phyloP scores from a whole-genome alignment of 2,888 invertebrate species.

The Blastobasis lacticolella region DNA sequence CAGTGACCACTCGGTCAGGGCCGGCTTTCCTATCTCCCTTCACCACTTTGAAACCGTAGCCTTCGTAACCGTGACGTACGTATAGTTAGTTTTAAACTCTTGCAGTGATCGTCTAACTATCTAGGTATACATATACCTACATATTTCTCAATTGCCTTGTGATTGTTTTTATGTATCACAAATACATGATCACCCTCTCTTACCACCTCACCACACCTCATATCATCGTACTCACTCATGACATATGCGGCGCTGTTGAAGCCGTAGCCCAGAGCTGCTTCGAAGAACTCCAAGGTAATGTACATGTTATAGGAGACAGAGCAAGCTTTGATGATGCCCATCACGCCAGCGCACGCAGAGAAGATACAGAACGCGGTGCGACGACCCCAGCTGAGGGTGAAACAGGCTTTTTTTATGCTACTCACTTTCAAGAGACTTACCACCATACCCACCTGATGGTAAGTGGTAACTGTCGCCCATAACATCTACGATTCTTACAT shows the following conservation, averaged over 20 bases:
- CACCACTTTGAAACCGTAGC: no score
- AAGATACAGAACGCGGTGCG: constrained; percentile 69
- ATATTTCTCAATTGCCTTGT: not conserved
- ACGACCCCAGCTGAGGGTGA: constrained; percentile 62
- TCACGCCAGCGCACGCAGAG: constrained; percentile 55
- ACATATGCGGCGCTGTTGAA: constrained; percentile 71
- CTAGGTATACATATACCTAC: not conserved
- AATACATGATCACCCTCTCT: no score
- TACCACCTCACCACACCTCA: not conserved
- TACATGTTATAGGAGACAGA: constrained; percentile 72
- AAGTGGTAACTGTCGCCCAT: no score
- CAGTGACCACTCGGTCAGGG: no score
- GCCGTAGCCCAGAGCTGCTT: constrained; percentile 71
- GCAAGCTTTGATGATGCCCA: constrained; percentile 70
- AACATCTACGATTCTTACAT: no score
- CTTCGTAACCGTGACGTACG: no score
- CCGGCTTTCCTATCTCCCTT: no score
- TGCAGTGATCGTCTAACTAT: not conserved
- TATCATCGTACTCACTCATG: constrained; percentile 35
- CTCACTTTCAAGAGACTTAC: no score
- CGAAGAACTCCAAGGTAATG: constrained; percentile 71
- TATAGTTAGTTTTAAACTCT: not conserved
- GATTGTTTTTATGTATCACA: no score
- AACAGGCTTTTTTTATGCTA: no score
- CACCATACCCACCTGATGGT: no score